Base-by-base conservation (phyloP, 1,140 invertebrate species). In the Grapholita molesta region DNA sequence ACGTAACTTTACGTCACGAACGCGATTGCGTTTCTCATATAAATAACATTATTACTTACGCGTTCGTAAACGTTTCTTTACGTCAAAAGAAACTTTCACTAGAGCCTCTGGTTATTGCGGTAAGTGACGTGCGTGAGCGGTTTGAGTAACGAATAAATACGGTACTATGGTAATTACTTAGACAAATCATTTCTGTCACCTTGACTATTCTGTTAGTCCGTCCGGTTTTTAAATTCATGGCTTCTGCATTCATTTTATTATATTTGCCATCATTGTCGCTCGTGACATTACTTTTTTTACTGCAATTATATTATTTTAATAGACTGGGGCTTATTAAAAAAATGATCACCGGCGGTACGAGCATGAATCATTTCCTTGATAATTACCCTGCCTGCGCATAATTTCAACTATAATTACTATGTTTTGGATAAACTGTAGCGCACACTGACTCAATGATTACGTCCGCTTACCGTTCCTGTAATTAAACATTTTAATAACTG, bases 401-500 rank as follows among this genome's bases (percentile, higher is more conserved):
- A 89, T 85, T 85, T 77, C 77, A 75, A 73, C 76, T 66, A 70
- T 84, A 85, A 89, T 88, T 84, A 86, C 80, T 77, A 83, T 89
- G 80, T 85, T 87, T 80, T 83, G 84, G 78, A 82, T 83, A 78
- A 87, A 85, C 84, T 82, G 83, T 88, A 88, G 74, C 77, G 86
- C 86, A 87, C 85, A 80, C 68, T 61, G 71, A 48, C 64, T 67
- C 76, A 73, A 74, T 79, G 81, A 86, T 83, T 83, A 82, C 84
- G 77, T 86, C 81, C 84, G 82, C 82, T 87, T 77, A 79, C 82
- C 87, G 87, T 90, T 90, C 87, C 85, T 84, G 74, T 86, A 90
- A 90, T 90, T 90, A 90, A 90, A 88, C 86, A 84, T 88, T 90
- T 88, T 90, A 90, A 88, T 90, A 85, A 88, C 83, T 79, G 68